A percentile compares a stretch with the other conserved stretches of the same genome.
These are phyloP conservation scores for Coelinius sp. DNA, from an alignment of 2,888 invertebrate species.

Conservation along the genomic window DNA sequence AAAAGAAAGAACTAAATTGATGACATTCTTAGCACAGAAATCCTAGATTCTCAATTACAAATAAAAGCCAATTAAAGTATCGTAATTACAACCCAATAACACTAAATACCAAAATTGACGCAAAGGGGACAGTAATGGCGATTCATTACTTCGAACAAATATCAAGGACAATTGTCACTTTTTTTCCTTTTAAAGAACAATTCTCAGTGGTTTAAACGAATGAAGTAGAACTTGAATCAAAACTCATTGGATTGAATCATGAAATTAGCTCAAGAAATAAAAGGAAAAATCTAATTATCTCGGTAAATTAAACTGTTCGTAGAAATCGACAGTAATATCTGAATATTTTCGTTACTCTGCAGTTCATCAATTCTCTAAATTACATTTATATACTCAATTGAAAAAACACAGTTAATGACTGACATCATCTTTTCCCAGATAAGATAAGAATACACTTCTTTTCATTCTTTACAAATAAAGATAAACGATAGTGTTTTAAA, in stretches of 20 bases:
- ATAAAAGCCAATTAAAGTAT: background rate
- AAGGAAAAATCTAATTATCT: too few species aligned
- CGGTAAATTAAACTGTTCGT: too few species aligned
- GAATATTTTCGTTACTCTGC: too few species aligned
- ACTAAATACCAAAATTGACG: constrained; percentile 1
- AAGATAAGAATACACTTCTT: background rate
- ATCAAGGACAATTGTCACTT: background rate
- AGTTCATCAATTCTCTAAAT: too few species aligned
- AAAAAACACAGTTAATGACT: too few species aligned
- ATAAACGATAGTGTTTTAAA: background rate
- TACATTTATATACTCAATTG: too few species aligned
- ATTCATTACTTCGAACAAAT: background rate
- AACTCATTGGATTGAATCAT: too few species aligned
- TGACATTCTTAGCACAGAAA: constrained; percentile 20
- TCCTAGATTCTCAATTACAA: background rate
- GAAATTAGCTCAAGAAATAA: too few species aligned
- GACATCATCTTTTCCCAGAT: too few species aligned
- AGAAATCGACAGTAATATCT: too few species aligned
- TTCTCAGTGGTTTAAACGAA: background rate
- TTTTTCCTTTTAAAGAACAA: background rate
- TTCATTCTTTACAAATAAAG: background rate
- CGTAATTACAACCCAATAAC: background rate
- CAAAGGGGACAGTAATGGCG: background rate
- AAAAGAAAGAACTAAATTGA: constrained; percentile 26
- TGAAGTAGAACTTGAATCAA: too few species aligned